Evolutionary conservation across 2,113 vertebrate species (phyloP), one percentile per base, ranked within the genome.

Genomic region (Hucho hucho): DNA sequence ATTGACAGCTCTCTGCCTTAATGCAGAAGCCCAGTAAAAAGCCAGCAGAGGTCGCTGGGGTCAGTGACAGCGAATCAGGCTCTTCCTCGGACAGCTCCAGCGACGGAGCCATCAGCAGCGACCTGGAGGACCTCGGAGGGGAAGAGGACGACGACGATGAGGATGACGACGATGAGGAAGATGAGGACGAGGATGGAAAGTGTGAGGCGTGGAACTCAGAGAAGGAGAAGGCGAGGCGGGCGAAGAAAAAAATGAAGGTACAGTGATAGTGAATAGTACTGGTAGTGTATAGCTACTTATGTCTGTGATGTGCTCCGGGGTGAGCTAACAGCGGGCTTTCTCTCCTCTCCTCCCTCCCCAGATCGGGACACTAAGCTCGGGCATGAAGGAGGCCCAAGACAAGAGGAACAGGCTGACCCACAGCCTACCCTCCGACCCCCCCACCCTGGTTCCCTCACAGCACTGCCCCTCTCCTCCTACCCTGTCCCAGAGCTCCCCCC

Each of bases 61-160:
- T 95, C 66, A 98, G 95, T 3, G 96, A 97, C 87, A 99, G 96
- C 75, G 98, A 99, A 82, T 97, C 96, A 0, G 97, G 96, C 80
- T 94, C 97, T n/a, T 97, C 96, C 12, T 96, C 97, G 49, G 97
- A 98, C 88, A 97, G 95, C 74, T 96, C 97, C 20, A 98, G 96
- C 74, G 96, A 98, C 80, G 98, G 95, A n/a, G 93, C 96, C 73
- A 97, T 97, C 79, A 99, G 96, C 79, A 98, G 95, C 61, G 97
- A 99, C 81, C 95, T 97, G 0, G 98, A 99, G 79, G 98, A 99
- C 81, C 89, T 98, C 2, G 95, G 95, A 11, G 97, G 98, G 74
- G 97, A 98, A 78, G 97, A 98, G 59, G 96, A 96, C 20, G 96
- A 98, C 2, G 93, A 94, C 0, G 92, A 88, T 0, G 92, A 95